Evolutionary conservation across 1,140 invertebrate genomes (phyloP).

Genomic region (Drosophila watanabei): DNA sequence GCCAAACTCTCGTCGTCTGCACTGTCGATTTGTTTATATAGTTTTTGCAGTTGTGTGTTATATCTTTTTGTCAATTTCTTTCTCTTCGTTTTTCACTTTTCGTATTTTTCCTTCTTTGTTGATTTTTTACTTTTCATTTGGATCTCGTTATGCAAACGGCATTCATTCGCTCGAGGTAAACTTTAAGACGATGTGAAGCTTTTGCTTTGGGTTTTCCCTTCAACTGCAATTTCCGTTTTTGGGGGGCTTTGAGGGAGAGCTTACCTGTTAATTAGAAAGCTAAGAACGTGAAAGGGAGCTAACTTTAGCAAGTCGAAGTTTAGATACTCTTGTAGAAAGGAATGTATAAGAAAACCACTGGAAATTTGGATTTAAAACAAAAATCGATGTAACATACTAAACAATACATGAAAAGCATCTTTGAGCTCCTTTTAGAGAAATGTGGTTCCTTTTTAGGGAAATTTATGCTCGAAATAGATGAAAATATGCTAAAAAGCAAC

Average conservation of each 20-base stretch:
- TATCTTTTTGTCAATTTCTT: conserved; percentile 48
- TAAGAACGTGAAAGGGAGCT: background rate
- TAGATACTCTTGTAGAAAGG: background rate
- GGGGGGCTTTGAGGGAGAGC: background rate
- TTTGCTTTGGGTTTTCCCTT: conserved; percentile 9
- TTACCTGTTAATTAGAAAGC: conserved; percentile 31
- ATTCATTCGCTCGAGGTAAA: conserved; percentile 37
- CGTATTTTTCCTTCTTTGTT: conserved; percentile 23
- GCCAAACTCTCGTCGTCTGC: conserved; percentile 48
- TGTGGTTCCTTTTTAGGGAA: background rate
- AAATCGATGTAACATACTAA: background rate
- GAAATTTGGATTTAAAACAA: no score
- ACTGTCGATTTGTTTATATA: conserved; percentile 61
- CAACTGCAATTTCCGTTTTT: conserved; percentile 31
- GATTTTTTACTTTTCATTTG: conserved; percentile 22
- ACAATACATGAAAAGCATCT: no score
- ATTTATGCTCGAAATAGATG: no score
- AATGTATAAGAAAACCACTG: no score
- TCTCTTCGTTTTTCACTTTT: conserved; percentile 7
- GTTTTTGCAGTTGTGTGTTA: conserved; percentile 44
- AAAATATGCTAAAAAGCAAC: no score
- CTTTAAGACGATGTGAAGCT: conserved; percentile 27
- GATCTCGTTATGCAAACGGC: conserved; percentile 46
- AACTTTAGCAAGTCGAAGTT: background rate
- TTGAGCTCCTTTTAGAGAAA: no score